Evolutionary conservation across 2,797 vertebrate species (phyloP).

Genomic region (Epinephelus coioides): DNA sequence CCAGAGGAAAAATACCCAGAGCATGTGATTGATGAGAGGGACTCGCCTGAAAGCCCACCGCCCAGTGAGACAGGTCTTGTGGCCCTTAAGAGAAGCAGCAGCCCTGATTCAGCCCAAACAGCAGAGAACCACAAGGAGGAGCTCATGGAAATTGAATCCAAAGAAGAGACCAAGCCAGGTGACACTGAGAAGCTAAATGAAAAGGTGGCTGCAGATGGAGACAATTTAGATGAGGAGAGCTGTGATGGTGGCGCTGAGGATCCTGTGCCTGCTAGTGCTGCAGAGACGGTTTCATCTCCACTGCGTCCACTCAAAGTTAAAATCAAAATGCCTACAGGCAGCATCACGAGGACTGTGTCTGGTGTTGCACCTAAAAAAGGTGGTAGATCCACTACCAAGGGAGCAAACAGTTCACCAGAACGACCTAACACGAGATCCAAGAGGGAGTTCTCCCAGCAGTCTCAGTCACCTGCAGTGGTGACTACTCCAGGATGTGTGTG

Average conservation of each 20-base stretch:
- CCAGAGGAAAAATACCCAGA: conserved; percentile 83
- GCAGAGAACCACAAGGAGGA: conserved; percentile 76
- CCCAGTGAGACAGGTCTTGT: conserved; percentile 79
- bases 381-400: conserved; percentile 58
- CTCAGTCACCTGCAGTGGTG: conserved; percentile 81
- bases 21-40: conserved; percentile 87
- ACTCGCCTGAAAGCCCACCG: conserved; percentile 88
- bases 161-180: conserved; percentile 26
- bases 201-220: conserved; percentile 48
- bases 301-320: conserved; percentile 92
- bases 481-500: conserved; percentile 89
- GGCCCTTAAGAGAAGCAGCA: conserved; percentile 59
- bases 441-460: conserved; percentile 63
- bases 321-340: conserved; percentile 92
- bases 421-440: conserved; percentile 72
- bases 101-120: conserved; percentile 38
- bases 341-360: conserved; percentile 90
- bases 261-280: conserved; percentile 49
- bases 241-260: conserved; percentile 19
- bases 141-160: conserved; percentile 54
- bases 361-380: conserved; percentile 81
- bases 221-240: conserved; percentile 37
- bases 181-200: conserved; percentile 41
- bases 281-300: conserved; percentile 78
- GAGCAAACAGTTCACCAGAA: conserved; percentile 53